phyloP scores from a whole-genome alignment of 1,140 invertebrate species.

The Pogonognathellus flavescens region DNA sequence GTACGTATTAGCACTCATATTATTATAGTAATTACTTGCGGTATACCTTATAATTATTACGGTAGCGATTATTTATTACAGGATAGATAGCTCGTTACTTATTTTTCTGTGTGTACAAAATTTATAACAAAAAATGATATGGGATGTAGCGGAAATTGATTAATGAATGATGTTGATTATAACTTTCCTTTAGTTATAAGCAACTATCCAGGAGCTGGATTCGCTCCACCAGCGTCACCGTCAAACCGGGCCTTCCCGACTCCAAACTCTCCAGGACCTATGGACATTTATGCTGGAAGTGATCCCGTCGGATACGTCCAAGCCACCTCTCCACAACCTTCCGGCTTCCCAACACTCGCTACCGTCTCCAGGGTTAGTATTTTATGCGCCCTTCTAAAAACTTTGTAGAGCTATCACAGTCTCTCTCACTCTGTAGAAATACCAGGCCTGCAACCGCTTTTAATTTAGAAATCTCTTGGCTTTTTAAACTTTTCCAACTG shows the following conservation, averaged over 20 bases:
- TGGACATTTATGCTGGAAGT: constrained; percentile 88
- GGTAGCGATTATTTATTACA: too few species aligned
- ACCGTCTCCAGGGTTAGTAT: constrained; percentile 69
- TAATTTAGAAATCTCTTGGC: background rate
- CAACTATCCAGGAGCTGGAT: constrained; percentile 83
- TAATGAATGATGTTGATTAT: constrained; percentile 55
- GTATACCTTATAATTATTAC: too few species aligned
- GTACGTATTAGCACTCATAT: too few species aligned
- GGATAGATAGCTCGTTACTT: background rate
- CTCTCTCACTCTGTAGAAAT: background rate
- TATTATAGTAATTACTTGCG: too few species aligned
- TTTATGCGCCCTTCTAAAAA: constrained; percentile 62
- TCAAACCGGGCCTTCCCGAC: constrained; percentile 84
- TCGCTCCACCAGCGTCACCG: constrained; percentile 80
- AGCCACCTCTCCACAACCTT: constrained; percentile 91
- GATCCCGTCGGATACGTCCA: constrained; percentile 92
- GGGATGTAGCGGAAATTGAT: constrained; percentile 22
- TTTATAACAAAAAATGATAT: background rate
- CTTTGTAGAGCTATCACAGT: constrained; percentile 56
- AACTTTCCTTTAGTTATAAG: constrained; percentile 84
- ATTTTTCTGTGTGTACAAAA: constrained; percentile 10
- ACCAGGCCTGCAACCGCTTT: background rate
- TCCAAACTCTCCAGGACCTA: constrained; percentile 84
- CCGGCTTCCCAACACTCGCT: constrained; percentile 87
- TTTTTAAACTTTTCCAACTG: background rate